Conservation (phyloP, 2,797 vertebrate genomes). For the Microctenopoma steveboyesi region DNA sequence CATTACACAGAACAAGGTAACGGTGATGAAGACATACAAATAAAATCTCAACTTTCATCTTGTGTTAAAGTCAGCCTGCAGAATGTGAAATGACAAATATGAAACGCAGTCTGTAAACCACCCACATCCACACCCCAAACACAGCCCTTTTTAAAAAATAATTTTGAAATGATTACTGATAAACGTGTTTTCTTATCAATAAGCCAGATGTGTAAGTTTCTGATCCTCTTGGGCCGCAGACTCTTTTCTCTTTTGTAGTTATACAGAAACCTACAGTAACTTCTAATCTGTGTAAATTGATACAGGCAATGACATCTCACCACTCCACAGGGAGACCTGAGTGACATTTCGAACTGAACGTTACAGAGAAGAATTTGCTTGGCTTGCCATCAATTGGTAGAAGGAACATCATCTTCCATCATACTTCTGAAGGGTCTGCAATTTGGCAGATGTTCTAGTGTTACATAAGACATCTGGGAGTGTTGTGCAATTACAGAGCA, state of each 20-base stretch:
- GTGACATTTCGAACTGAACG: conserved; percentile 29
- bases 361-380: conserved; percentile 46
- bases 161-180: background rate
- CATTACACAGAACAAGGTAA: conserved; percentile 91
- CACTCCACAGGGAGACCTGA: conserved; percentile 32
- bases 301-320: conserved; percentile 23
- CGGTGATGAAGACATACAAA: background rate
- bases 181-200: background rate
- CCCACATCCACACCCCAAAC: background rate
- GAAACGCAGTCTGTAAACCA: background rate
- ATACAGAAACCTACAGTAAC: conserved; percentile 1
- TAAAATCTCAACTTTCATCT: background rate
- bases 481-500: conserved; percentile 64
- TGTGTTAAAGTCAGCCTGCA: background rate
- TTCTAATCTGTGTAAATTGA: conserved; percentile 18
- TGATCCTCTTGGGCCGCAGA: background rate
- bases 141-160: background rate
- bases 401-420: conserved; percentile 57
- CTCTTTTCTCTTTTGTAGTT: background rate
- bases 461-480: conserved; percentile 71
- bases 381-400: conserved; percentile 50
- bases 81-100: background rate
- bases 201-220: background rate
- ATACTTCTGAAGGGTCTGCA: conserved; percentile 52
- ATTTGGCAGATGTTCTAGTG: conserved; percentile 61